Percentiles rank a stretch among this genome's conserved stretches.
Conservation (phyloP, 2,113 vertebrate species). For the Rhinolophus ferrumequinum region DNA sequence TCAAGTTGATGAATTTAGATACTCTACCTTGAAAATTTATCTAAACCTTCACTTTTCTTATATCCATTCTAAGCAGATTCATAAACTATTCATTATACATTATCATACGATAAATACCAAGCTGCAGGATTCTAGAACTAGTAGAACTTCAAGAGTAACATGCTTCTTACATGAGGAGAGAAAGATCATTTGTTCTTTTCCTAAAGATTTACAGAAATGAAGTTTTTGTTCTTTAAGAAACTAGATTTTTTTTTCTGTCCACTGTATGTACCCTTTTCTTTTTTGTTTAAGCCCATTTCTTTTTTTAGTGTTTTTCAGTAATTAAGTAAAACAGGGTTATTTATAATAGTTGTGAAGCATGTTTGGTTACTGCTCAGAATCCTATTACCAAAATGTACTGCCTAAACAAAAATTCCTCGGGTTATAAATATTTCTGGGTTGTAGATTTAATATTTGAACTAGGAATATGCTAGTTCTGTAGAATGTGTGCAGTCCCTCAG, state of each 20-base stretch:
- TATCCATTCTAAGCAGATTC: neutral
- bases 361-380: conserved; percentile 7
- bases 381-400: neutral
- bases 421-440: conserved; percentile 13
- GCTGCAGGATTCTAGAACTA: neutral
- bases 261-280: neutral
- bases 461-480: neutral
- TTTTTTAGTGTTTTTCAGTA: neutral
- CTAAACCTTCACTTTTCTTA: conserved; percentile 24
- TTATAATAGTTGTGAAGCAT: neutral
- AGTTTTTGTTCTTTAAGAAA: conserved; percentile 20
- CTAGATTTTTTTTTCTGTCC: neutral
- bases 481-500: neutral
- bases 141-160: neutral
- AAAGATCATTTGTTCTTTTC: neutral
- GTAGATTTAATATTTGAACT: neutral
- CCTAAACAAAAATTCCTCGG: conserved; percentile 29
- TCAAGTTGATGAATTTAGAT: conserved; percentile 22
- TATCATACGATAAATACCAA: conserved; percentile 15
- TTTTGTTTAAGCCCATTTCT: neutral
- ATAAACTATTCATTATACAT: neutral
- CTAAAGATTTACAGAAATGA: neutral
- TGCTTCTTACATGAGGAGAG: neutral
- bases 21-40: conserved; percentile 45
- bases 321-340: conserved; percentile 42